These are phyloP conservation scores for Drosophila hawaiiensis DNA, from an alignment of 2,888 invertebrate genomes.

Conservation along the genomic window DNA sequence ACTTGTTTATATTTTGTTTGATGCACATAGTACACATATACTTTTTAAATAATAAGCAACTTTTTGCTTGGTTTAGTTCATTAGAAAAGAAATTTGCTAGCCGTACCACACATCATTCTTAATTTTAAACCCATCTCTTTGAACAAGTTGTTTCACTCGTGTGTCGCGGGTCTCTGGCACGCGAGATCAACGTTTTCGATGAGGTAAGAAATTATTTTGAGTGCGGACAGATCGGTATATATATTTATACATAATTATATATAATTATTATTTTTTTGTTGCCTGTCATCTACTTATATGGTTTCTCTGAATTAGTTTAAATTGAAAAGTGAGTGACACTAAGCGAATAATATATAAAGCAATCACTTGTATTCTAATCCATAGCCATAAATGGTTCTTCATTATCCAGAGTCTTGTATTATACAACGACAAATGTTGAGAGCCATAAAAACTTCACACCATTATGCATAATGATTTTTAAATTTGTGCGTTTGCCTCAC, in stretches of 20 bases:
- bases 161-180: constrained; percentile 46
- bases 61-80: constrained; percentile 26
- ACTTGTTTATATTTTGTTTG: background rate
- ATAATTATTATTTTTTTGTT: constrained; percentile 12
- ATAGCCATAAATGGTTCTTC: background rate
- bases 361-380: background rate
- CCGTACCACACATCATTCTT: constrained; percentile 42
- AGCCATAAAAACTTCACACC: constrained; percentile 39
- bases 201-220: constrained; percentile 61
- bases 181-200: constrained; percentile 54
- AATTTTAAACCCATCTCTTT: constrained; percentile 42
- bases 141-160: constrained; percentile 43
- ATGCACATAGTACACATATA: background rate
- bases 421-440: background rate
- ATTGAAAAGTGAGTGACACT: constrained; percentile 5
- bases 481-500: constrained; percentile 28
- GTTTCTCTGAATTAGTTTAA: constrained; percentile 3
- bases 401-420: background rate
- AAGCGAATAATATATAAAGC: background rate
- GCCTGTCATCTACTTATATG: constrained; percentile 27
- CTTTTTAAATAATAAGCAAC: background rate
- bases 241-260: constrained; percentile 7
- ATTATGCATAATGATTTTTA: constrained; percentile 58
- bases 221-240: constrained; percentile 10
- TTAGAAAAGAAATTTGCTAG: constrained; percentile 26